Evolutionary conservation across 53 echinoderm and acorn worm genomes (phyloP).

Genomic region (Patiria pectinifera): DNA sequence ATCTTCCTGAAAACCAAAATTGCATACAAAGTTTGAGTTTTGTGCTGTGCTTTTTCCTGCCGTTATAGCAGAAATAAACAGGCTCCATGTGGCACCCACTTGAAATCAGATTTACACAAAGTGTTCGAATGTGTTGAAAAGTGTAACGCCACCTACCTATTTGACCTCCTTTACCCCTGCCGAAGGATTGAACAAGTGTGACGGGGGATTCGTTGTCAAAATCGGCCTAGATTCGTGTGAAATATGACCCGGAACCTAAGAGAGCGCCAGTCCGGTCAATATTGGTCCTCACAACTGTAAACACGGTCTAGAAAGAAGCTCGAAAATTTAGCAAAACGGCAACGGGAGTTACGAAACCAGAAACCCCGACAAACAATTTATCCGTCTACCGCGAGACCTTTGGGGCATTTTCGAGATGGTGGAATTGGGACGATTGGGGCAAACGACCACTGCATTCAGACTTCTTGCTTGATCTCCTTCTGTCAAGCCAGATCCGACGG

Average conservation of each 20-base stretch:
- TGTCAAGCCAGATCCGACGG: neutral
- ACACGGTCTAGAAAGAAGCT: neutral
- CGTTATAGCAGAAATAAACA: too few species aligned
- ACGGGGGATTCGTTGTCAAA: neutral
- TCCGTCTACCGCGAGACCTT: neutral
- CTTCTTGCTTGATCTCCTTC: neutral
- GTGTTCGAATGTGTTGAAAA: neutral
- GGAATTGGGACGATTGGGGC: neutral
- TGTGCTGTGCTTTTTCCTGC: too few species aligned
- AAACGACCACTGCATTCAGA: neutral
- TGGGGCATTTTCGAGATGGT: neutral
- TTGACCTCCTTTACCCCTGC: neutral
- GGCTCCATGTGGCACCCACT: neutral
- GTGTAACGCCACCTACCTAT: neutral
- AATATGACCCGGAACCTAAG: slow-evolving; percentile 6
- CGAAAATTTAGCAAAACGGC: neutral
- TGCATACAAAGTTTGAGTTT: too few species aligned
- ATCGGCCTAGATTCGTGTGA: neutral
- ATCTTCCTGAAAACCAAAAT: too few species aligned
- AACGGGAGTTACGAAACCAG: neutral
- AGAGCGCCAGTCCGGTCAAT: neutral
- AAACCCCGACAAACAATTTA: neutral
- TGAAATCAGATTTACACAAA: neutral
- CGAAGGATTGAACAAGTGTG: neutral
- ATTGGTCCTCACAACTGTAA: neutral